phyloP scores from a whole-genome alignment of 2,888 invertebrate species.

The Lasius platythorax region DNA sequence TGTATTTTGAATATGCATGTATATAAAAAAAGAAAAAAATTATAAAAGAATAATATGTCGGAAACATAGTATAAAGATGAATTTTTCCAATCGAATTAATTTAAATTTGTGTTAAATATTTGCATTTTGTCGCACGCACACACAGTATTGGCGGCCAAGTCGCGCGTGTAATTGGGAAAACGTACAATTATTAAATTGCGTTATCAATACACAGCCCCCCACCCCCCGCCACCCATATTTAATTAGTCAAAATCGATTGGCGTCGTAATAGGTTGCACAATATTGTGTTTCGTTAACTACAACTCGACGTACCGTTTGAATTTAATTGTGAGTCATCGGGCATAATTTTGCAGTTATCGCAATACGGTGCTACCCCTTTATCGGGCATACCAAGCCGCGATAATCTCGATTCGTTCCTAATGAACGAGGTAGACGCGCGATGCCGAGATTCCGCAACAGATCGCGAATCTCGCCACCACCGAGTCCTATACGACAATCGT shows the following conservation, averaged over 20 bases:
- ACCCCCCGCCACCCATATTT: background rate
- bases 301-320: slow-evolving; percentile 6
- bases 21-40: background rate
- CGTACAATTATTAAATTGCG: slow-evolving; percentile 36
- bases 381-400: slow-evolving; percentile 36
- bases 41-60: background rate
- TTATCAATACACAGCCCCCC: slow-evolving; percentile 22
- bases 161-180: background rate
- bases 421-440: slow-evolving; percentile 33
- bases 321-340: slow-evolving; percentile 45
- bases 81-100: background rate
- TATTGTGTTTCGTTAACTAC: slow-evolving; percentile 29
- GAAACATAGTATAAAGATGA: background rate
- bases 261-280: background rate
- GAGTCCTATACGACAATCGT: slow-evolving; percentile 64
- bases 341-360: slow-evolving; percentile 51
- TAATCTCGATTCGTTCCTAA: slow-evolving; percentile 27
- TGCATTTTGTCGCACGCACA: background rate
- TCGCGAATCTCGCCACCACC: slow-evolving; percentile 68
- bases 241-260: slow-evolving; percentile 43
- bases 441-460: slow-evolving; percentile 47
- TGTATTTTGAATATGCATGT: background rate
- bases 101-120: slow-evolving; percentile 22
- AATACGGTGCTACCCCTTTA: slow-evolving; percentile 28
- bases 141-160: background rate